Evolutionary conservation across 2,113 vertebrate species (phyloP).

Genomic region (Cottus gobio): DNA sequence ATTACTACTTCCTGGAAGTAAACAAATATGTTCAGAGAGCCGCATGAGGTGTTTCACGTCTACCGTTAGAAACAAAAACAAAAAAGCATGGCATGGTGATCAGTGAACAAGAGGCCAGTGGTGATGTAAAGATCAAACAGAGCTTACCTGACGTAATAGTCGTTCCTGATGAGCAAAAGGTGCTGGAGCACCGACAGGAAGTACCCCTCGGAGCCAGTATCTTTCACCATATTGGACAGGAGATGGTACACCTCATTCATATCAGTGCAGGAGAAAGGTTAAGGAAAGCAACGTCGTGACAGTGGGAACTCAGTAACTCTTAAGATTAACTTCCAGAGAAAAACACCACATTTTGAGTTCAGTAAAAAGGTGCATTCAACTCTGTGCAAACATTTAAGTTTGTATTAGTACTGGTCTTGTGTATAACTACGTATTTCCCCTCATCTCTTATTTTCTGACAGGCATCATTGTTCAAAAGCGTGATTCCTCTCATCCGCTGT

Average conservation of each 20-base stretch:
- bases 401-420: slow-evolving; percentile 24
- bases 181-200: slow-evolving; percentile 97
- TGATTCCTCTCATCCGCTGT: slow-evolving; percentile 60
- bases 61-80: background rate
- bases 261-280: slow-evolving; percentile 87
- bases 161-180: slow-evolving; percentile 95
- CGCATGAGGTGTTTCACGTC: background rate
- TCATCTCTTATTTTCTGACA: slow-evolving; percentile 64
- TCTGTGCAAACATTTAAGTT: slow-evolving; percentile 33
- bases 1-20: background rate
- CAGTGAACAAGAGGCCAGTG: slow-evolving; percentile 8
- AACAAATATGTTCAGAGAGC: background rate
- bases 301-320: background rate
- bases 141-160: slow-evolving; percentile 95
- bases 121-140: background rate
- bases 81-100: background rate
- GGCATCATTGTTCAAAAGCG: slow-evolving; percentile 66
- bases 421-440: slow-evolving; percentile 32
- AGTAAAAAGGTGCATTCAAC: slow-evolving; percentile 22
- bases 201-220: slow-evolving; percentile 91
- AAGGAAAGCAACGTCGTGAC: slow-evolving; percentile 79
- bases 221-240: slow-evolving; percentile 96
- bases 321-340: slow-evolving; percentile 8
- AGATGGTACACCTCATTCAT: slow-evolving; percentile 96
- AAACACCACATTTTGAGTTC: background rate